Percentiles rank a stretch among this genome's conserved stretches.
Conservation (phyloP, 2,797 vertebrate genomes). For the Myotis daubentonii region DNA sequence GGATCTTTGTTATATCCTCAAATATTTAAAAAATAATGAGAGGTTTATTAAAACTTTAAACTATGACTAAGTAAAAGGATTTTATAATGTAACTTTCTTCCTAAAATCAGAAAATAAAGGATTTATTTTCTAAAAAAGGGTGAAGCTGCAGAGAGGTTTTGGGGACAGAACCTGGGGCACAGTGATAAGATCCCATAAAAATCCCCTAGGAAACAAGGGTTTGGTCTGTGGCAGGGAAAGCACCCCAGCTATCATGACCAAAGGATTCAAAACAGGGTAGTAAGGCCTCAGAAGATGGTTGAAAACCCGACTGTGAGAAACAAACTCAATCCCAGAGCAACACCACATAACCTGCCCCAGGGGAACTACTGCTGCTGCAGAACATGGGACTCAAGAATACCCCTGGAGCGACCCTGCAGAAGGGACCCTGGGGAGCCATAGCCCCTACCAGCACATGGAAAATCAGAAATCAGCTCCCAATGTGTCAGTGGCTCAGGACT, state of each 20-base stretch:
- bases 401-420: not conserved
- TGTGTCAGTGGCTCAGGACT: fast-evolving
- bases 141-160: fast-evolving
- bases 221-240: too few species aligned
- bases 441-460: fast-evolving
- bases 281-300: fast-evolving
- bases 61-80: not conserved
- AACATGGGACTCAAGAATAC: not conserved
- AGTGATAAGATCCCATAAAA: fast-evolving
- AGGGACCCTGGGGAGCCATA: fast-evolving
- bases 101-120: not conserved
- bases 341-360: fast-evolving
- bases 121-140: not conserved
- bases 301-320: not conserved
- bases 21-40: constrained; percentile 62
- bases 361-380: fast-evolving
- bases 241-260: fast-evolving
- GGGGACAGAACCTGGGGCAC: not conserved
- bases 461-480: fast-evolving
- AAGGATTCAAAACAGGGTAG: too few species aligned
- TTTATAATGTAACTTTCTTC: not conserved
- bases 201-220: fast-evolving
- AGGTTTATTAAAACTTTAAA: constrained; percentile 53
- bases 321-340: not conserved
- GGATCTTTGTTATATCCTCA: constrained; percentile 32